Conservation (phyloP, 2,797 vertebrate species). For the Meriones psammophilus region DNA sequence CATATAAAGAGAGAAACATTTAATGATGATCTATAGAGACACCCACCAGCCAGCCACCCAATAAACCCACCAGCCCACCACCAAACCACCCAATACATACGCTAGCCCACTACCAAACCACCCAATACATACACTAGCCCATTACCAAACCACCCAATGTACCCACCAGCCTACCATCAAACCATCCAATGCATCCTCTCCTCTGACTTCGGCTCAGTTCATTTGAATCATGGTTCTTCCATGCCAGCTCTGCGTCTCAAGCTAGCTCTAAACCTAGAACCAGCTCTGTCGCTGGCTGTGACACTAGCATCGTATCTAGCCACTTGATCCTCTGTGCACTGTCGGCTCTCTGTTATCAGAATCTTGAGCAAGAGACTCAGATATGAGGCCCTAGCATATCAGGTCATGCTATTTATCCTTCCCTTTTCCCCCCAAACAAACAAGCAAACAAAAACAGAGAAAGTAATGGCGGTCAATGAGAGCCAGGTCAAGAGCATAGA, state of each 20-base stretch:
- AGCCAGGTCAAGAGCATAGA: background rate
- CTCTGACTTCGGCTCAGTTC: background rate
- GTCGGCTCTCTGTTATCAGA: background rate
- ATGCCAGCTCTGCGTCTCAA: background rate
- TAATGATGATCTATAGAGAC: background rate
- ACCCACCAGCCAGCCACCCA: background rate
- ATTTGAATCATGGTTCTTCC: background rate
- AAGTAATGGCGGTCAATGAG: background rate
- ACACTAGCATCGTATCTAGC: background rate
- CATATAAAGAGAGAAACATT: background rate
- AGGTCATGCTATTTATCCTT: background rate
- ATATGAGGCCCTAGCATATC: background rate
- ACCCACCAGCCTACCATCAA: background rate
- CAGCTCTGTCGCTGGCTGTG: background rate
- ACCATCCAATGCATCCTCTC: background rate
- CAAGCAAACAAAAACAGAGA: background rate
- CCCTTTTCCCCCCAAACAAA: too few species aligned
- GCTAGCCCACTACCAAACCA: background rate
- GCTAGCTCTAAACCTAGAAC: background rate
- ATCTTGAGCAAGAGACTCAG: background rate
- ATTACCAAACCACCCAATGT: background rate
- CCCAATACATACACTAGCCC: background rate
- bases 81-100: background rate
- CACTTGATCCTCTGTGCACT: background rate
- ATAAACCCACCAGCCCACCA: background rate